A percentile compares a stretch with the other conserved stretches of the same genome.
phyloP scores from a whole-genome alignment of 2,888 invertebrate genomes.

The Volucella bombylans region DNA sequence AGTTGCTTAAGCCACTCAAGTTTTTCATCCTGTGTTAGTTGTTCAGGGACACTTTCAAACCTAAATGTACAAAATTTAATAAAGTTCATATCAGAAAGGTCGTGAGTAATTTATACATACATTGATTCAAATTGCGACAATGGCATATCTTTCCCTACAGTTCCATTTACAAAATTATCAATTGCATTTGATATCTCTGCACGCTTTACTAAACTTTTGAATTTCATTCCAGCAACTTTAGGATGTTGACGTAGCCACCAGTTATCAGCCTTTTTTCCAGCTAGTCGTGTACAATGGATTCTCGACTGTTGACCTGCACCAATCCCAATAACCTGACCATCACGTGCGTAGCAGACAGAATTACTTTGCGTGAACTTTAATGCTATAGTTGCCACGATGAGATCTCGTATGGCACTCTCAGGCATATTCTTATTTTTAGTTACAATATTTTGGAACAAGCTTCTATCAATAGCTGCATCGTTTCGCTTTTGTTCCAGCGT shows the following conservation, averaged over 20 bases:
- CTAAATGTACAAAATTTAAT: constrained; percentile 69
- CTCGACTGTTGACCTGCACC: constrained; percentile 99
- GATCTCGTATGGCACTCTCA: constrained; percentile 90
- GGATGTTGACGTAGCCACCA: constrained; percentile 99
- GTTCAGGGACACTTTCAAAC: constrained; percentile 85
- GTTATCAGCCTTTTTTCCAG: constrained; percentile 97
- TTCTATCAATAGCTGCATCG: constrained; percentile 90
- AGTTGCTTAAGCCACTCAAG: constrained; percentile 88
- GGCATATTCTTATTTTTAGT: constrained; percentile 87
- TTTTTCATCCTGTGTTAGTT: constrained; percentile 87
- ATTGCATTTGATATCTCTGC: constrained; percentile 97
- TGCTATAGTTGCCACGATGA: constrained; percentile 97
- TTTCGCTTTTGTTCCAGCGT: constrained; percentile 94
- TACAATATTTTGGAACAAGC: constrained; percentile 92
- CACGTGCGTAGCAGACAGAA: constrained; percentile 97
- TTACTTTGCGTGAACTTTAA: constrained; percentile 99
- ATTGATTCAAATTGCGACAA: constrained; percentile 88
- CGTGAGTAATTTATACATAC: constrained; percentile 84
- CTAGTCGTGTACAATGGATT: constrained; percentile 98
- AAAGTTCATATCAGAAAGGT: not conserved
- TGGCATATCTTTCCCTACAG: constrained; percentile 94
- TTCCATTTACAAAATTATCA: constrained; percentile 96
- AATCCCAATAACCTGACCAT: constrained; percentile 93
- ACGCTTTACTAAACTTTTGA: constrained; percentile 92
- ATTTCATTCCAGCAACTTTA: constrained; percentile 90